Conservation (phyloP, 92 coral and sea anemone genomes). For the Bergia sp. region DNA sequence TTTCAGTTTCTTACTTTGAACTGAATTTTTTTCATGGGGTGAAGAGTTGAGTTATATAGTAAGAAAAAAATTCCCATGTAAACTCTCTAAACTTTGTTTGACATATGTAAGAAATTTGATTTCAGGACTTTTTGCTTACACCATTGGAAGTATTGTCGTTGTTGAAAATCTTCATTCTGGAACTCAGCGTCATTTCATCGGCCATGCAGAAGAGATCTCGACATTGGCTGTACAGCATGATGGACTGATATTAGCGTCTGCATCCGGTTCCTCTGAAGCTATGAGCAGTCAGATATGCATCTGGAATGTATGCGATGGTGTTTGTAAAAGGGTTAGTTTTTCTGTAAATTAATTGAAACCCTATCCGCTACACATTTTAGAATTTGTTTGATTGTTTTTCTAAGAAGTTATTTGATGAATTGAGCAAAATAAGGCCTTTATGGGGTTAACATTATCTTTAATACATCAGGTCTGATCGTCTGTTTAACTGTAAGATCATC, state of each 20-base stretch:
- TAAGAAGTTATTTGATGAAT: not conserved
- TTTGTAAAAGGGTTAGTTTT: conserved; percentile 77
- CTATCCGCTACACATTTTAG: not conserved
- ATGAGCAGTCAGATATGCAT: conserved; percentile 83
- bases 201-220: conserved; percentile 92
- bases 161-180: conserved; percentile 97
- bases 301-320: conserved; percentile 82
- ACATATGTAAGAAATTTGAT: not conserved
- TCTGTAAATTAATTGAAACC: not conserved
- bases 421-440: too few relatives aligned
- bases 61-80: too few relatives aligned
- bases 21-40: too few relatives aligned
- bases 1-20: not conserved
- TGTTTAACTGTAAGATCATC: too few relatives aligned
- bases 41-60: too few relatives aligned
- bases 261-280: conserved; percentile 84
- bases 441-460: too few relatives aligned
- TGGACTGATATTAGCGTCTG: conserved; percentile 89
- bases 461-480: too few relatives aligned
- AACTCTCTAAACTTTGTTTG: not conserved
- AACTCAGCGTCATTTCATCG: conserved; percentile 88
- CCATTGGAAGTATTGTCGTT: conserved; percentile 88
- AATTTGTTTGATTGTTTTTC: not conserved
- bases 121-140: conserved; percentile 93
- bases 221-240: conserved; percentile 89